A percentile compares a stretch with the other conserved stretches of the same genome.
Conservation (phyloP, 37 sponge, comb jelly and placozoan species). For the Beroe ovata region DNA sequence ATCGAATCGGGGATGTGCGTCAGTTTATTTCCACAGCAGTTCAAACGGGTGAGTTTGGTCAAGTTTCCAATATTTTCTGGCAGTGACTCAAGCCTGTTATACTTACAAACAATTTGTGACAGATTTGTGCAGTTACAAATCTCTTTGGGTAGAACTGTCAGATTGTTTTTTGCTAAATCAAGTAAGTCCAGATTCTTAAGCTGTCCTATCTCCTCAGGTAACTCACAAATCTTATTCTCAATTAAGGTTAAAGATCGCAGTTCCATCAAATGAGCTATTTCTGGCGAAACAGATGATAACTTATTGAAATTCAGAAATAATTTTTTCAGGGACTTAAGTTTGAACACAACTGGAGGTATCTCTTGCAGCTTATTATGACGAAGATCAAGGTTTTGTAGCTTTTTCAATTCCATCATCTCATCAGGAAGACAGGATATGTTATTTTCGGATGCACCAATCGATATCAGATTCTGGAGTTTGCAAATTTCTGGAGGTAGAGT, state of each 20-base stretch:
- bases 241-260: slow-evolving; percentile 17
- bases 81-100: slow-evolving; percentile 2
- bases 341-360: slow-evolving; percentile 10
- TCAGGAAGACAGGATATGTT: slow-evolving; percentile 31
- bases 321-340: slow-evolving; percentile 33
- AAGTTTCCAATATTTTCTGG: slow-evolving; percentile 49
- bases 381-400: slow-evolving; percentile 36
- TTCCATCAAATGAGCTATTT: not conserved
- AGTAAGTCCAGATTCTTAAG: slow-evolving; percentile 33
- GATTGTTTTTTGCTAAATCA: slow-evolving; percentile 34
- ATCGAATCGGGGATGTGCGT: not conserved
- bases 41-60: slow-evolving; percentile 10
- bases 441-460: slow-evolving; percentile 46
- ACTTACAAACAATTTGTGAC: slow-evolving; percentile 42
- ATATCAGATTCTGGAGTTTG: slow-evolving; percentile 3
- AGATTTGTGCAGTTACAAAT: slow-evolving; percentile 16
- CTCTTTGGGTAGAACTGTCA: not conserved
- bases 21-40: slow-evolving; percentile 20
- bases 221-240: slow-evolving; percentile 19
- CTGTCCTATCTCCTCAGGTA: slow-evolving; percentile 24
- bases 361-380: slow-evolving; percentile 58
- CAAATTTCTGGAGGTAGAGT: slow-evolving; percentile 39
- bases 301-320: slow-evolving; percentile 58
- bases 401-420: slow-evolving; percentile 36
- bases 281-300: not conserved